These are phyloP conservation scores for Eurois occulta DNA, from an alignment of 2,888 invertebrate genomes.

Conservation along the genomic window DNA sequence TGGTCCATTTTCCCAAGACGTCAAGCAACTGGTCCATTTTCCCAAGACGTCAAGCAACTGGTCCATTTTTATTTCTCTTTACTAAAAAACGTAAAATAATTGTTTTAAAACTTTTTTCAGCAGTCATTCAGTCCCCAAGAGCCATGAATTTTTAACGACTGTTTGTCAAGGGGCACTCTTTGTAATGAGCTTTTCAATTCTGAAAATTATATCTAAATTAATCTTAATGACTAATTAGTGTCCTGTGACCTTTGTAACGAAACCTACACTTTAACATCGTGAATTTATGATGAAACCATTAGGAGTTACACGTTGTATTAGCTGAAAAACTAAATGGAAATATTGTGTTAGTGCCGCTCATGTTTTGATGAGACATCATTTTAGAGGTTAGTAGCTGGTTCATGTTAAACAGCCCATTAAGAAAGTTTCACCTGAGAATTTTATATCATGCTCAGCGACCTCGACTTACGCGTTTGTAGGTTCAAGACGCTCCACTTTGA, in stretches of 20 bases:
- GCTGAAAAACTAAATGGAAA: neutral
- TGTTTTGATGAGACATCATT: neutral
- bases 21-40: constrained; percentile 7
- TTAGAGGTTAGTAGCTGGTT: neutral
- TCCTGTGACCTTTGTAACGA: constrained; percentile 27
- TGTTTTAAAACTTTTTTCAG: constrained; percentile 37
- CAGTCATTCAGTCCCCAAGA: constrained; percentile 28
- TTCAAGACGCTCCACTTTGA: neutral
- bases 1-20: constrained; percentile 1
- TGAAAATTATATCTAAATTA: constrained; percentile 32
- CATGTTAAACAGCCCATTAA: neutral
- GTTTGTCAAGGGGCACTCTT: constrained; percentile 53
- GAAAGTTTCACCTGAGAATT: neutral
- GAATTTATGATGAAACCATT: constrained; percentile 15
- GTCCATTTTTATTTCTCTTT: neutral
- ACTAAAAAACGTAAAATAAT: constrained; percentile 27
- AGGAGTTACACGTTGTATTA: neutral
- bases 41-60: constrained; percentile 2
- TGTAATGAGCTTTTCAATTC: constrained; percentile 49
- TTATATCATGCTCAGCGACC: neutral
- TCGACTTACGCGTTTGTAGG: neutral
- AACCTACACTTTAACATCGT: constrained; percentile 20
- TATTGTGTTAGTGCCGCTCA: too few species aligned
- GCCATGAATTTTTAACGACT: constrained; percentile 58
- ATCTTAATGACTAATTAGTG: constrained; percentile 47